Evolutionary conservation across 2,797 vertebrate species (phyloP).

Genomic region (Todus mexicanus): DNA sequence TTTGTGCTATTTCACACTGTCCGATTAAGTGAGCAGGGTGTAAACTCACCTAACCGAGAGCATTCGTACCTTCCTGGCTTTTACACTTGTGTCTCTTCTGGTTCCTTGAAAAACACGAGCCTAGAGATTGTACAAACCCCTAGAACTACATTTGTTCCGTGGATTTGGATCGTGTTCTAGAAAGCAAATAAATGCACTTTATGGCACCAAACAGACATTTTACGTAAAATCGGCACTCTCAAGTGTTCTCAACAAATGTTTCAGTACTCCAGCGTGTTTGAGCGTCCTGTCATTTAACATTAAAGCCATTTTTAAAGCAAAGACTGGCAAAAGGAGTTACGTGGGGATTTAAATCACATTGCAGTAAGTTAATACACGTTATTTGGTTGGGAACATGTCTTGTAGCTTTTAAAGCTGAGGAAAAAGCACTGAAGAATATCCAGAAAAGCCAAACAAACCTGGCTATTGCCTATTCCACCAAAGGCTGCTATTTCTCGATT

Average conservation of each 20-base stretch:
- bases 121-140: neutral
- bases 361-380: neutral
- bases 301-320: neutral
- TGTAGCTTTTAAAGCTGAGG: neutral
- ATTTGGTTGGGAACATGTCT: neutral
- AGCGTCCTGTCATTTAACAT: neutral
- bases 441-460: neutral
- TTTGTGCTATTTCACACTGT: neutral
- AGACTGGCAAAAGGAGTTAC: neutral
- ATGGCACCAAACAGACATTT: neutral
- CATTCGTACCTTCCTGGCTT: neutral
- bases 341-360: neutral
- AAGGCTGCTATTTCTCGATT: neutral
- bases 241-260: neutral
- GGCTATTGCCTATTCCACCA: neutral
- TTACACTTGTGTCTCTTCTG: neutral
- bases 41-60: neutral
- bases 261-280: neutral
- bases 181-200: neutral
- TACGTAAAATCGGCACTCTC: neutral
- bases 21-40: neutral
- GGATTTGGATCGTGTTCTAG: neutral
- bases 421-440: neutral
- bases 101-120: neutral
- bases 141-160: neutral